Evolutionary conservation across 2,888 invertebrate species (phyloP).

Genomic region (Scaptodrosophila latifasciaeformis): DNA sequence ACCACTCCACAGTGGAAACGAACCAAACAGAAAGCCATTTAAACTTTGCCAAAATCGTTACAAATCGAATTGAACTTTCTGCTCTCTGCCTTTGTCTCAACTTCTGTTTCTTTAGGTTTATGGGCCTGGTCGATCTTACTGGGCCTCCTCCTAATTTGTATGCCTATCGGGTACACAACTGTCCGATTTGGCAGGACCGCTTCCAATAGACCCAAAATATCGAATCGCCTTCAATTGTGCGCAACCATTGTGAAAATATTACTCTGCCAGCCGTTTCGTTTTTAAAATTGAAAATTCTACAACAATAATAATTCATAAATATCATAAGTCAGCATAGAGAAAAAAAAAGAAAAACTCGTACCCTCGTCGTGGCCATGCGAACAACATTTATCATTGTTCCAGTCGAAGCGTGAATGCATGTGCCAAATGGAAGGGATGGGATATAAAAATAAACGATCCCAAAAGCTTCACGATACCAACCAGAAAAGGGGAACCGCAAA

Average conservation of each 20-base stretch:
- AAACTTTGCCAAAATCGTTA: constrained; percentile 5
- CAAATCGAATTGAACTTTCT: constrained; percentile 7
- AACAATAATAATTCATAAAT: constrained; percentile 45
- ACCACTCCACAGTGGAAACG: too few species aligned
- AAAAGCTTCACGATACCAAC: constrained; percentile 12
- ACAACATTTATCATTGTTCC: constrained; percentile 54
- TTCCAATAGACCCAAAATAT: background rate
- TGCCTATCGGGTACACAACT: constrained; percentile 20
- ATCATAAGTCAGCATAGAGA: constrained; percentile 44
- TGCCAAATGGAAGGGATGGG: background rate
- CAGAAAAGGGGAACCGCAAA: background rate
- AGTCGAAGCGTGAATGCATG: constrained; percentile 47
- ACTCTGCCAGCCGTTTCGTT: constrained; percentile 13
- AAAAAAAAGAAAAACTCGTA: too few species aligned
- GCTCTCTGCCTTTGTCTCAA: background rate
- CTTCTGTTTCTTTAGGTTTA: too few species aligned
- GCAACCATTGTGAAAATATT: constrained; percentile 8
- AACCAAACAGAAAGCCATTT: background rate
- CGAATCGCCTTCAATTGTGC: constrained; percentile 10
- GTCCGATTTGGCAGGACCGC: too few species aligned
- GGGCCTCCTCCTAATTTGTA: too few species aligned
- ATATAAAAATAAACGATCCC: constrained; percentile 40
- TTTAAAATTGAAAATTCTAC: constrained; percentile 47
- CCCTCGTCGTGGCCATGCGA: too few species aligned
- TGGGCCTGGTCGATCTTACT: too few species aligned